Base-by-base conservation (phyloP, 53 echinoderm and acorn worm species). In the Crossaster papposus region DNA sequence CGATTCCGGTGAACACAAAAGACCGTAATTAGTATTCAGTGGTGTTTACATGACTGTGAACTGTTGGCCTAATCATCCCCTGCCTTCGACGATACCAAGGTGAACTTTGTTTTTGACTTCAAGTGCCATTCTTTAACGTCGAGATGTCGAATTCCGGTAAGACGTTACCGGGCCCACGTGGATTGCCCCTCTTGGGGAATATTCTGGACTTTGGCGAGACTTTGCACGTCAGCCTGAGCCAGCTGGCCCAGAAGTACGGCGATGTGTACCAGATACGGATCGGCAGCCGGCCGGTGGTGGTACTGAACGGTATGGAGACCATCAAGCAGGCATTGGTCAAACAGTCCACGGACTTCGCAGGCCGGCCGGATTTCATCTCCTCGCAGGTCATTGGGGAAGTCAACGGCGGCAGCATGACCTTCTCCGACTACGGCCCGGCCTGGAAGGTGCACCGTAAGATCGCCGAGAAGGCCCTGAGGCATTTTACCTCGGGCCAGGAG, bases 381-480 rank as follows among this genome's bases (percentile, higher is more conserved):
- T 99, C 96, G 32, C 93, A 93, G 34, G 65, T 89, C 37, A 93
- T 94, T 63, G 83, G 83, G 23, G 91, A 97, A 32, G 92, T 93
- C 82, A 81, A 89, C 70, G 96, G 95, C 10, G 92, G 85, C 34
- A 92, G 92, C 29, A 93, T 99, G 70, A 81, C 94, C n/a, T 99
- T 99, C 85, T 89, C 85, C 77, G 89, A 89, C 51, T 95, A 99
- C 85, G 90, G 92, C 76, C 89, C 93, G 1, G 90, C 86, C 17
- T 99, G 99, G 99, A 96, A 95, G 64, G 37, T 96, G 14, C 96
- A 96, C 53, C 94, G 95, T 29, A 94, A 95, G 80, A 89, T 99
- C n/a, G 95, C 93, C 11, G 96, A 96, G 70, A 86, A 76, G 20
- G 82, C 99, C 2, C 86, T 99, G 52, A 80, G 92, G 44, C 91